Evolutionary conservation across 2,888 invertebrate species (phyloP).

Genomic region (Erebia ligea): DNA sequence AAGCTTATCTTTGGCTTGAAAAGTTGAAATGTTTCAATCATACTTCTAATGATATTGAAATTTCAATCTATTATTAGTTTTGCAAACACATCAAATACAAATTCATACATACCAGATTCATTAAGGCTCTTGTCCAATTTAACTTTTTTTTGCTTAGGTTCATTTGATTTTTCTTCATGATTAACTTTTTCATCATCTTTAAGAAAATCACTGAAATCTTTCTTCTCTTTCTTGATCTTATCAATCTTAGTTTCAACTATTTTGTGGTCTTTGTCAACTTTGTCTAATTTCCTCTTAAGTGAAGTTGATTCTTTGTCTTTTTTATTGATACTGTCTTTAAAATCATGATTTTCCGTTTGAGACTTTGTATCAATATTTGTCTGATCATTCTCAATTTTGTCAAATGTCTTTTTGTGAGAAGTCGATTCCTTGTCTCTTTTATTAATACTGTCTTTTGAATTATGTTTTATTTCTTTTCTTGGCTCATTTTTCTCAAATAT

Average conservation of each 20-base stretch:
- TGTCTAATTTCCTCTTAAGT: conserved; percentile 33
- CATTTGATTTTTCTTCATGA: conserved; percentile 26
- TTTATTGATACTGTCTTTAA: conserved; percentile 17
- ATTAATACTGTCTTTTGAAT: conserved; percentile 18
- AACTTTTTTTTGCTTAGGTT: conserved; percentile 49
- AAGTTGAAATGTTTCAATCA: no score
- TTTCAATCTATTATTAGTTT: no score
- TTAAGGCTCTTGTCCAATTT: conserved; percentile 63
- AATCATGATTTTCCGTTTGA: conserved; percentile 32
- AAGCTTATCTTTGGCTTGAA: no score
- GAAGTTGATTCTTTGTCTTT: conserved; percentile 12
- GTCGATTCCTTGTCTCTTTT: conserved; percentile 18
- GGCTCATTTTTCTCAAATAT: conserved; percentile 25
- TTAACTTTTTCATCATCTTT: conserved; percentile 45
- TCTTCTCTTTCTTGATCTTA: conserved; percentile 41
- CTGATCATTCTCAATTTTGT: conserved; percentile 29
- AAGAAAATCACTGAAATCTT: conserved; percentile 59
- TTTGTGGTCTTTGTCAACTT: conserved; percentile 26
- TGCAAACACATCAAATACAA: background rate
- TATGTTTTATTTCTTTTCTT: conserved; percentile 21
- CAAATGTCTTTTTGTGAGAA: conserved; percentile 29
- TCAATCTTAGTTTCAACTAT: conserved; percentile 26
- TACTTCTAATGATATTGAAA: no score
- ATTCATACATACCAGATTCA: conserved; percentile 62
- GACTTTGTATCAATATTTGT: conserved; percentile 22